Conservation (phyloP, 2,888 invertebrate genomes). For the Cryptus armator region DNA sequence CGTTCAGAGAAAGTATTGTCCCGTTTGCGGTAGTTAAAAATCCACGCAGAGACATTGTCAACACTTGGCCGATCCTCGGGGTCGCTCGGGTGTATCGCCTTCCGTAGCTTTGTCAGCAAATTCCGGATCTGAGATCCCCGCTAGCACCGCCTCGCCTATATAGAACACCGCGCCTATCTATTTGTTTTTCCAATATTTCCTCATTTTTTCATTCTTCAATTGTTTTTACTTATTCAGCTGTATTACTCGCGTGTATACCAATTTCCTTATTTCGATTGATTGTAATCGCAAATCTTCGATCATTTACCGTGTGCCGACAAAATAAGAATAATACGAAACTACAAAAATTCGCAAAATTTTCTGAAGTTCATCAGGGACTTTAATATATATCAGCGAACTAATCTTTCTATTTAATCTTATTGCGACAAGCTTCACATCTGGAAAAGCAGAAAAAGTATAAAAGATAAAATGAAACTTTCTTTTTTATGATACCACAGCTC, state of each 20-base stretch:
- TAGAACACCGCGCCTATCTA: conserved; percentile 16
- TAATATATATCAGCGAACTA: no score
- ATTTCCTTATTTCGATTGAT: conserved; percentile 1
- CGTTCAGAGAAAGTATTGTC: conserved; percentile 78
- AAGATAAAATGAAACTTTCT: conserved; percentile 20
- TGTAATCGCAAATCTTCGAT: neutral
- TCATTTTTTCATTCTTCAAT: neutral
- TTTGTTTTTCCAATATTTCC: conserved; percentile 16
- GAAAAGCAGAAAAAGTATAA: neutral
- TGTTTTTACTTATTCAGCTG: neutral
- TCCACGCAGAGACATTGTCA: conserved; percentile 69
- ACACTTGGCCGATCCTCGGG: conserved; percentile 73
- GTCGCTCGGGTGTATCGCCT: conserved; percentile 85
- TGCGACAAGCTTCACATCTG: neutral
- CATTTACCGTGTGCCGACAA: neutral
- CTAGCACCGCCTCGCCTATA: conserved; percentile 9
- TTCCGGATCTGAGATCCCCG: conserved; percentile 80
- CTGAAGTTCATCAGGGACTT: no score
- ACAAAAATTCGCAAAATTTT: no score
- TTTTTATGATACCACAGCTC: conserved; percentile 29
- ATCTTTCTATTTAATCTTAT: neutral
- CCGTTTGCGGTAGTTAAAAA: conserved; percentile 49
- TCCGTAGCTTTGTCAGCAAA: conserved; percentile 84
- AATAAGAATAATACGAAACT: no score
- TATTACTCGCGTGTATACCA: neutral